phyloP scores from a whole-genome alignment of 53 echinoderm and acorn worm species.

The Paracentrotus lividus region DNA sequence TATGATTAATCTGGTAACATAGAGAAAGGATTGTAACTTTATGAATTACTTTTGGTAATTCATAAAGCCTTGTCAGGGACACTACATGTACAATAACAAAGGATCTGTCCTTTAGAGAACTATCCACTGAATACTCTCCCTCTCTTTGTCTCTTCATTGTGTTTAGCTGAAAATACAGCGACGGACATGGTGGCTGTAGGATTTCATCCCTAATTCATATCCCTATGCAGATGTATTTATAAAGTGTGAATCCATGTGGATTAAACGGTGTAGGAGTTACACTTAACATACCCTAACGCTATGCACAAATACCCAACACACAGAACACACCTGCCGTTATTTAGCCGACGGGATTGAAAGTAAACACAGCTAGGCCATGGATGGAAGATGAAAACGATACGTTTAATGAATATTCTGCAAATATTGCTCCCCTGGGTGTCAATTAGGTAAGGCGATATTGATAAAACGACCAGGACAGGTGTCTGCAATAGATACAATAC shows the following conservation, averaged over 20 bases:
- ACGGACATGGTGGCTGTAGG: neutral
- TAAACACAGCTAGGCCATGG: constrained; percentile 33
- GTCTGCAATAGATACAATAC: neutral
- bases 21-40: too few species aligned
- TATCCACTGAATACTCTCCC: neutral
- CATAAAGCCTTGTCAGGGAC: constrained; percentile 27
- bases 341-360: constrained; percentile 51
- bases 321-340: constrained; percentile 44
- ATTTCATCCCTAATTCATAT: neutral
- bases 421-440: constrained; percentile 52
- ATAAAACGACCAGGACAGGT: neutral
- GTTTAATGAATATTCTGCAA: constrained; percentile 46
- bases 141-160: neutral
- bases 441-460: constrained; percentile 51
- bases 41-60: too few species aligned
- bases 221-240: neutral
- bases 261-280: neutral
- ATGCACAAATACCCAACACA: neutral
- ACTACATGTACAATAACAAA: neutral
- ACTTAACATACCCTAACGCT: neutral
- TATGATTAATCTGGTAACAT: constrained; percentile 22
- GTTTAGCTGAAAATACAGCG: neutral
- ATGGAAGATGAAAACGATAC: neutral
- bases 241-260: constrained; percentile 17
- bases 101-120: neutral